phyloP scores from a whole-genome alignment of 2,113 vertebrate species.

The Spea bombifrons region DNA sequence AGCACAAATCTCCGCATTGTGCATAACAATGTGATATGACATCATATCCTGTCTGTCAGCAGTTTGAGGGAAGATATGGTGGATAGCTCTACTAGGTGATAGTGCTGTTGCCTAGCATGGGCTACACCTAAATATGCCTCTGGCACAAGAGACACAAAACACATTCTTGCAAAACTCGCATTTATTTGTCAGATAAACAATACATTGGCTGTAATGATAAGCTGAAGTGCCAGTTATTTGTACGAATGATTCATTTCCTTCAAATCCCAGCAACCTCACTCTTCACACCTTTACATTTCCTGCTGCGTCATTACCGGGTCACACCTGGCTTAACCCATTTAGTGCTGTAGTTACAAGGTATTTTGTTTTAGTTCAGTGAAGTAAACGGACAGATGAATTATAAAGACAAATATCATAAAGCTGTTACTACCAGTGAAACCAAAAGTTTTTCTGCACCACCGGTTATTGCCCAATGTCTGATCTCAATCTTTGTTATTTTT shows the following conservation, averaged over 20 bases:
- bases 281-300: constrained; percentile 31
- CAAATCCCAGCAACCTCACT: not conserved
- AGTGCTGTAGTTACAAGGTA: not conserved
- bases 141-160: not conserved
- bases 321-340: constrained; percentile 8
- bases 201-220: not conserved
- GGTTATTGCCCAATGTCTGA: not conserved
- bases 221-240: constrained; percentile 8
- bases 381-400: constrained; percentile 35
- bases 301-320: constrained; percentile 34
- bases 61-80: too few species aligned
- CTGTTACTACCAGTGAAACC: constrained; percentile 4
- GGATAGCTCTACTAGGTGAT: too few species aligned
- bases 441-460: constrained; percentile 10
- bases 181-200: not conserved
- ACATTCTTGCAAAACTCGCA: not conserved
- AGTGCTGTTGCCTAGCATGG: too few species aligned
- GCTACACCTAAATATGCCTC: too few species aligned
- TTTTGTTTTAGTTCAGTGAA: not conserved
- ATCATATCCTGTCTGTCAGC: too few species aligned
- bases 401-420: constrained; percentile 42
- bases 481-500: not conserved
- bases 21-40: too few species aligned
- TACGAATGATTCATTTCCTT: constrained; percentile 50
- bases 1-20: too few species aligned